These are phyloP conservation scores for Prolemur simus DNA, from an alignment of 2,113 vertebrate species.

Conservation along the genomic window DNA sequence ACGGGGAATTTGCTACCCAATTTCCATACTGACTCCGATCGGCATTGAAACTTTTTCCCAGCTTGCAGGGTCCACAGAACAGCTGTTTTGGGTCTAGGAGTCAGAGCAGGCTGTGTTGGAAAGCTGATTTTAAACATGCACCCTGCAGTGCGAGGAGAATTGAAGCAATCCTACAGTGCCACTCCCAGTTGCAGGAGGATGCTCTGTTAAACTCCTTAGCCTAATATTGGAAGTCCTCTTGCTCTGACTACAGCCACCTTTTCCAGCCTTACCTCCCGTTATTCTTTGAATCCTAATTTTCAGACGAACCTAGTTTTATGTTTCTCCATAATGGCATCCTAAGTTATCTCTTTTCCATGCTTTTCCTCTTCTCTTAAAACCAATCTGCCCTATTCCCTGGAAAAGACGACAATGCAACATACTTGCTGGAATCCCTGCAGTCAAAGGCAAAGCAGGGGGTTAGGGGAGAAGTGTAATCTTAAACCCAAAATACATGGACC, in stretches of 20 bases:
- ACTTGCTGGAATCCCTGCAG: background rate
- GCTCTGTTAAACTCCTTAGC: background rate
- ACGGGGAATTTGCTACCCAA: background rate
- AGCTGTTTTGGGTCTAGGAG: background rate
- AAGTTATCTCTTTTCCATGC: background rate
- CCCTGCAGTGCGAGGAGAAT: background rate
- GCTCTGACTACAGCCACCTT: background rate
- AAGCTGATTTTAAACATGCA: background rate
- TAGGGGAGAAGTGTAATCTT: background rate
- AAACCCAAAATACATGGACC: background rate
- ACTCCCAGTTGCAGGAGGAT: background rate
- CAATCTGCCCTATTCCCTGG: background rate
- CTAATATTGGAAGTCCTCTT: background rate
- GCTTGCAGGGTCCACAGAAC: background rate
- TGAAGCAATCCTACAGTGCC: background rate
- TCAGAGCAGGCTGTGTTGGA: background rate
- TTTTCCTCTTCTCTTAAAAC: slow-evolving; percentile 35
- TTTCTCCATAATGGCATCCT: background rate
- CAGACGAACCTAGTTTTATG: background rate
- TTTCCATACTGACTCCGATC: background rate
- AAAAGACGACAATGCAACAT: background rate
- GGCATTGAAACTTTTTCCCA: background rate
- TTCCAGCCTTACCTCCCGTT: background rate
- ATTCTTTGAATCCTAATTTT: background rate
- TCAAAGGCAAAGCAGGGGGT: background rate